Conservation (phyloP, 2,888 invertebrate species). For the Tetragnatha montana region DNA sequence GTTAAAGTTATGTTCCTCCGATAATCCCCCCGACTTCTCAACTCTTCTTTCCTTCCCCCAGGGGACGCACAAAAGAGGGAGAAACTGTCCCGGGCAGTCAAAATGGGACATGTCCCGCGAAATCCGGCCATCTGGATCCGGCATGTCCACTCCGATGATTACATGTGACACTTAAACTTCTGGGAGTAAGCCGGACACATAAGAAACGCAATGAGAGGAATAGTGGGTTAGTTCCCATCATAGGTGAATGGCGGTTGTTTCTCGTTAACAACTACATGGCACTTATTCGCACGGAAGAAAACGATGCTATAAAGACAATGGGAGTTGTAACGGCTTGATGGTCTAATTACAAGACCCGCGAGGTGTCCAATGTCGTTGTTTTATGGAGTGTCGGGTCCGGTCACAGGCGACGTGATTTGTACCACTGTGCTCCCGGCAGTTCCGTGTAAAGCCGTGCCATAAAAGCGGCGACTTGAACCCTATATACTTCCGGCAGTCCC, state of each 20-base stretch:
- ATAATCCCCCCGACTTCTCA: conserved; percentile 1
- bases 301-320: background rate
- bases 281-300: too few relatives aligned
- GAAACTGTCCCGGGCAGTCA: conserved; percentile 31
- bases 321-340: background rate
- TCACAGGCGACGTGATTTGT: conserved; percentile 5
- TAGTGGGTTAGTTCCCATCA: background rate
- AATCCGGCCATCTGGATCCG: conserved; percentile 62
- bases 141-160: conserved; percentile 63
- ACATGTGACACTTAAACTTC: conserved; percentile 64
- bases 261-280: too few relatives aligned
- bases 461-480: conserved; percentile 66
- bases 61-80: conserved; percentile 45
- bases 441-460: conserved; percentile 56
- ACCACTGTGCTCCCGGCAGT: conserved; percentile 14
- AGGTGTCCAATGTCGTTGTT: background rate
- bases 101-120: conserved; percentile 68
- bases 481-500: conserved; percentile 58
- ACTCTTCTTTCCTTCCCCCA: conserved; percentile 42
- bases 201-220: conserved; percentile 4
- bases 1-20: conserved; percentile 25
- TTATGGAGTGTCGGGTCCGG: background rate
- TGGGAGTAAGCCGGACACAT: conserved; percentile 31
- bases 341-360: background rate
- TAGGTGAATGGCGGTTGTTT: too few relatives aligned